Evolutionary conservation across 30 jellyfish, hydroid and myxozoan genomes (phyloP), one percentile per base, ranked within the genome.

Genomic region (Rhopilema esculentum): DNA sequence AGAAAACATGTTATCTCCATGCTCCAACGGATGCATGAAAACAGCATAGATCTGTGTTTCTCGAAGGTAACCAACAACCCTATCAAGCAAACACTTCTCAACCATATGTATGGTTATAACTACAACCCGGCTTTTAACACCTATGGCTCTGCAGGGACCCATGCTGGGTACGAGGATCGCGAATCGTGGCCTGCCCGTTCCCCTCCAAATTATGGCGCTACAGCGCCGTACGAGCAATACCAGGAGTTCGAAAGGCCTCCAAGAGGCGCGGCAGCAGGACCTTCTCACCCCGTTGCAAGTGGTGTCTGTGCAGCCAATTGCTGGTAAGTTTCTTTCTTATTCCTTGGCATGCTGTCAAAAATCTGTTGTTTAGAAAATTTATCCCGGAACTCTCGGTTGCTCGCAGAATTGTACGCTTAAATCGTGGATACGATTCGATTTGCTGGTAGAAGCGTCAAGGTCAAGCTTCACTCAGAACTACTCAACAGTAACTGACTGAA

Each of bases 111-210:
- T 71, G 92, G 92, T 29, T 72, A 84, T 75, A 64, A 77, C 82
- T 84, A 72, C 81, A 84, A 84, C 69, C 70, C 86, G 28, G 81
- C 80, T 29, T 84, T 69, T 30, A 72, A 23, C 73, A 15, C 87
- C 21, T 84, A 84, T 27, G 62, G 77, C 78, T 16, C 78, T 25
- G 68, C 84, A 19, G 91, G 77, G 53, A 22, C 92, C 8, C 92
- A 84, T 25, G 73, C 92, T 20, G 51, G 74, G 16, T 84, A 84
- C 62, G 87, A 84, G 9, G 87, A 84, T 4, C 74, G 87, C 23
- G 92, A 84, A 28, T 27, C 81, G 25, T 84, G 92, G 92, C 80
- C 92, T 48, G 86, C 81, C 21, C 71, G 92, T 23, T 84, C 92
- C 57, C 92, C 92, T 15, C 92, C 92, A 52, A 84, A 84, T 77